Percentiles rank a stretch among this genome's conserved stretches.
These are phyloP conservation scores for Sebastes schlegelii DNA, from an alignment of 2,113 vertebrate species.

Conservation along the genomic window DNA sequence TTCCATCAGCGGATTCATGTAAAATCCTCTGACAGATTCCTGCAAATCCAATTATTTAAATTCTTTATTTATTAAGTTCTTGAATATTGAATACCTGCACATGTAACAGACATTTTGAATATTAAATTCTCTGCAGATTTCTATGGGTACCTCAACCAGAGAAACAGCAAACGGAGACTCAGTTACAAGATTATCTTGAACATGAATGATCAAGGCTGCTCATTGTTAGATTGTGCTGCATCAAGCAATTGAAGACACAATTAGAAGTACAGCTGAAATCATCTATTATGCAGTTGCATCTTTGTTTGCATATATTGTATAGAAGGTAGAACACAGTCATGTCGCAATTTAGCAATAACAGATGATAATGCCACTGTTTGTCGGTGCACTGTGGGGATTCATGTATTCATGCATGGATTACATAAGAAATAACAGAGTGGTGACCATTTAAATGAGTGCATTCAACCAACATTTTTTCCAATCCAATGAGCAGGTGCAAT, in stretches of 20 bases:
- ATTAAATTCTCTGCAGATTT: constrained; percentile 19
- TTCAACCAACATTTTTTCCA: constrained; percentile 24
- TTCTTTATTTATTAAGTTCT: constrained; percentile 47
- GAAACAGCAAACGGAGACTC: constrained; percentile 39
- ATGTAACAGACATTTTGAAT: constrained; percentile 21
- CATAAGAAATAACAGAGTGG: constrained; percentile 20
- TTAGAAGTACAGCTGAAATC: constrained; percentile 20
- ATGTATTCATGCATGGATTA: constrained; percentile 40
- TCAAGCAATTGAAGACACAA: constrained; percentile 31
- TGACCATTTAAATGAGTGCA: constrained; percentile 38
- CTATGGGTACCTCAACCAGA: constrained; percentile 29
- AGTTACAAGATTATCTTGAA: constrained; percentile 21
- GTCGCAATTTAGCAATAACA: constrained; percentile 29
- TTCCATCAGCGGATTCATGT: constrained; percentile 29
- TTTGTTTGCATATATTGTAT: background rate
- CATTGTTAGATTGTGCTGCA: constrained; percentile 35
- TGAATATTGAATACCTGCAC: constrained; percentile 42
- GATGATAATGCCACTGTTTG: constrained; percentile 22
- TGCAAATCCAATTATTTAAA: constrained; percentile 51
- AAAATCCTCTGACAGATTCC: constrained; percentile 37
- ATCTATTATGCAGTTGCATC: constrained; percentile 26
- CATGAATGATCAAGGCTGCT: constrained; percentile 44
- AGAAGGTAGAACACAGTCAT: background rate
- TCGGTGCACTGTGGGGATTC: background rate
- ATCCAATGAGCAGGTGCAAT: constrained; percentile 14